phyloP scores from a whole-genome alignment of 2,888 invertebrate genomes.

The Tortricodes alternella region DNA sequence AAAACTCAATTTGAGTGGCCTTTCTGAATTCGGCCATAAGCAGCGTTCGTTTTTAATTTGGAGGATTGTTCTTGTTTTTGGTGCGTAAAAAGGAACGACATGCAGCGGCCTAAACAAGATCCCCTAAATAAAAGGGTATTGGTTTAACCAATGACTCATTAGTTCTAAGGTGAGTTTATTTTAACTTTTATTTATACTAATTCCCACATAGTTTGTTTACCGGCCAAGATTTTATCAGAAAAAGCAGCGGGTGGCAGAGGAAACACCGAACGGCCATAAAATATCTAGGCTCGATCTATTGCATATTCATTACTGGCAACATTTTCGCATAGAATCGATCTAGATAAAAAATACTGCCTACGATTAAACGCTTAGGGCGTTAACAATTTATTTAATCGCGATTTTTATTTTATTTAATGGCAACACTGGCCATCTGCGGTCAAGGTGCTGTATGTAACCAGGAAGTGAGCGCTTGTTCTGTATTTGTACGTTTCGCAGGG shows the following conservation, averaged over 20 bases:
- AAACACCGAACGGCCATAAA: slow-evolving; percentile 54
- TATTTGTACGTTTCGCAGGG: slow-evolving; percentile 43
- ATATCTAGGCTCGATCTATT: slow-evolving; percentile 67
- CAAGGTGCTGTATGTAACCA: slow-evolving; percentile 65
- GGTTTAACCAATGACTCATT: slow-evolving; percentile 60
- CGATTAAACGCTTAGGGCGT: slow-evolving; percentile 62
- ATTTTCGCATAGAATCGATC: slow-evolving; percentile 64
- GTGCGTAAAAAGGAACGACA: background rate
- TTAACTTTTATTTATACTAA: slow-evolving; percentile 32
- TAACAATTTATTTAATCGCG: slow-evolving; percentile 69
- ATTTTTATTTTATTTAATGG: slow-evolving; percentile 42
- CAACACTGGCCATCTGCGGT: slow-evolving; percentile 61
- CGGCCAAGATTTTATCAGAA: slow-evolving; percentile 42
- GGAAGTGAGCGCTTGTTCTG: slow-evolving; percentile 56
- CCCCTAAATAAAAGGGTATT: slow-evolving; percentile 60
- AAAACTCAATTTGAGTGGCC: too few species aligned
- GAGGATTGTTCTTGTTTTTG: too few species aligned
- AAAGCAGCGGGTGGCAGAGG: slow-evolving; percentile 58
- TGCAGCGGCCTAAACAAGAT: slow-evolving; percentile 41
- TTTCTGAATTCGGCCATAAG: too few species aligned
- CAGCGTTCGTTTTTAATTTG: too few species aligned
- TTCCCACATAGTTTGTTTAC: slow-evolving; percentile 26
- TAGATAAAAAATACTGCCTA: slow-evolving; percentile 55
- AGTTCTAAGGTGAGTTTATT: slow-evolving; percentile 52
- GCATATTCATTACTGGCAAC: slow-evolving; percentile 61